Conservation (phyloP, 2,113 vertebrate genomes). For the Eubucco bourcierii region DNA sequence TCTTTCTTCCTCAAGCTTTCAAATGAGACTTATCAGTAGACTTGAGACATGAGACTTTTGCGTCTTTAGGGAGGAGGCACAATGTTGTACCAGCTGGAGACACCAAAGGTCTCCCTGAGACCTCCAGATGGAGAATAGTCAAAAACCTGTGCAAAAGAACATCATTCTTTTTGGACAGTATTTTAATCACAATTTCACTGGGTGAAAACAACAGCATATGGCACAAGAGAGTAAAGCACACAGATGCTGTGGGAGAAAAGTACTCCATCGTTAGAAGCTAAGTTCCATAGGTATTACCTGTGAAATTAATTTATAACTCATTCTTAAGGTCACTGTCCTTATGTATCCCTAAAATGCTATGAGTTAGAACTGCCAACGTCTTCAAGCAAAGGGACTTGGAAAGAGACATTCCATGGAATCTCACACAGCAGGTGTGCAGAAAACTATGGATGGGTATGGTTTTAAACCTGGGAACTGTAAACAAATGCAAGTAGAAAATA, state of each 20-base stretch:
- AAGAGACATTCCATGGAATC: background rate
- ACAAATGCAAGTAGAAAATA: background rate
- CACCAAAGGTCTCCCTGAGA: background rate
- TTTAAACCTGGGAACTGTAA: background rate
- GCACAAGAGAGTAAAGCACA: background rate
- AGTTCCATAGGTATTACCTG: background rate
- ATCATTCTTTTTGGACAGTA: background rate
- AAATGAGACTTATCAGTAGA: background rate
- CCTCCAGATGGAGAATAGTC: background rate
- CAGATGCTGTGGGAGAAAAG: background rate
- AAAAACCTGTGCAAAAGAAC: background rate
- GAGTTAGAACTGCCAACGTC: background rate
- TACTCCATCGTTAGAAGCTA: background rate
- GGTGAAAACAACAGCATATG: background rate
- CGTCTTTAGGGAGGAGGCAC: background rate
- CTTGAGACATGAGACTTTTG: background rate
- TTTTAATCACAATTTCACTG: slow-evolving; percentile 12
- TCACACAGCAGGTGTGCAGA: background rate
- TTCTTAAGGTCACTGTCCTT: background rate
- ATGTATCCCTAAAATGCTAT: background rate
- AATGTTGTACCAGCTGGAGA: background rate
- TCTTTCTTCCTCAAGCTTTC: background rate
- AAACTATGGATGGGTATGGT: background rate
- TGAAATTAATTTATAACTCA: background rate
- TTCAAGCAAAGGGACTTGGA: background rate